Evolutionary conservation across 2,888 invertebrate genomes (phyloP).

Genomic region (Lypha dubia): DNA sequence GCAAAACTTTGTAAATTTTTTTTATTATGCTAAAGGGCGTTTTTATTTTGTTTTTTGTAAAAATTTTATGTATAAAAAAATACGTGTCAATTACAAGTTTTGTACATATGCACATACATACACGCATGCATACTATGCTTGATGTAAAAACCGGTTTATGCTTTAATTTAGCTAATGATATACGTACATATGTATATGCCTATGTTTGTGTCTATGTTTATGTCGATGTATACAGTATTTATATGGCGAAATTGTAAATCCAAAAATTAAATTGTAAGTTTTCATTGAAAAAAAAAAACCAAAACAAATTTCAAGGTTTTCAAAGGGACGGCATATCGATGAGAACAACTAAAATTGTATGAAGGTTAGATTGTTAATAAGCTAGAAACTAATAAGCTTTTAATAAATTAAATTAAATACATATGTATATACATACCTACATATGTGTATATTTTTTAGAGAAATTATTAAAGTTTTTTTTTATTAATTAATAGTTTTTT

Average conservation of each 20-base stretch:
- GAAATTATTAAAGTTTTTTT: slow-evolving; percentile 1
- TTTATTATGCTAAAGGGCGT: slow-evolving; percentile 64
- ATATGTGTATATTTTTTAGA: neutral
- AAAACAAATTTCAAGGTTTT: slow-evolving; percentile 65
- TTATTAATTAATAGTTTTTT: neutral
- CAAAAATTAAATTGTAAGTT: slow-evolving; percentile 53
- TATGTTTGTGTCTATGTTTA: neutral
- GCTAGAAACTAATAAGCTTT: slow-evolving; percentile 32
- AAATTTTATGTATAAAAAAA: slow-evolving; percentile 41
- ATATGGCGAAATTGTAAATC: slow-evolving; percentile 66
- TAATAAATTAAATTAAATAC: slow-evolving; percentile 1
- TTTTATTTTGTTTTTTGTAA: slow-evolving; percentile 44
- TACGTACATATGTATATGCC: neutral
- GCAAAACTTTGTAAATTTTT: slow-evolving; percentile 62
- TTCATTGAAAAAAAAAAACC: slow-evolving; percentile 51
- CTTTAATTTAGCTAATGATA: slow-evolving; percentile 33
- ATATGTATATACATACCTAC: too few species aligned
- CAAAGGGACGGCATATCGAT: slow-evolving; percentile 52
- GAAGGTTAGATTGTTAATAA: slow-evolving; percentile 59
- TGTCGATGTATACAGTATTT: neutral
- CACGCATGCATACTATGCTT: slow-evolving; percentile 7
- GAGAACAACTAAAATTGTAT: slow-evolving; percentile 8
- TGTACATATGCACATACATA: neutral
- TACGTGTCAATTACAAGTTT: slow-evolving; percentile 65
- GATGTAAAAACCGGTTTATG: slow-evolving; percentile 58